Evolutionary conservation across 2,797 vertebrate species (phyloP).

Genomic region (Falco naumanni): DNA sequence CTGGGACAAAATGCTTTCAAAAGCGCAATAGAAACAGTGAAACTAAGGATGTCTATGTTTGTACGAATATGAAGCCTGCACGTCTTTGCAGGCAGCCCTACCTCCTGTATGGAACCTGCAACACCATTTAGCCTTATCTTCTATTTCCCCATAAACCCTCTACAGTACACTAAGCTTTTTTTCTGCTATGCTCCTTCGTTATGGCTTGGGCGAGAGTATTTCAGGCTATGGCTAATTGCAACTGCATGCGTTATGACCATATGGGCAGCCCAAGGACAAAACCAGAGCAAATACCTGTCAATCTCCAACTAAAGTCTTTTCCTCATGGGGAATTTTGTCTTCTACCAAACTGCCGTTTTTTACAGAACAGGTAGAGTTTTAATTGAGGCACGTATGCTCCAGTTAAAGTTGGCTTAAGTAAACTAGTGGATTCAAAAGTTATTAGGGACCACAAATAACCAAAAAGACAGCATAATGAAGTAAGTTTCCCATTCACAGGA

Average conservation of each 20-base stretch:
- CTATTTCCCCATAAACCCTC: not conserved
- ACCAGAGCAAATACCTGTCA: not conserved
- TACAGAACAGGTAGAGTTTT: not conserved
- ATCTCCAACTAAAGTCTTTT: not conserved
- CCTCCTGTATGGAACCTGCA: not conserved
- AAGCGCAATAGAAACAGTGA: not conserved
- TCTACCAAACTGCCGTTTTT: not conserved
- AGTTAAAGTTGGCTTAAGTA: not conserved
- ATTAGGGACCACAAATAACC: not conserved
- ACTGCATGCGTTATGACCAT: rapidly evolving
- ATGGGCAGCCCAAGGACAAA: not conserved
- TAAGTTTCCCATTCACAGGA: not conserved
- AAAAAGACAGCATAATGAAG: not conserved
- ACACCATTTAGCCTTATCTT: not conserved
- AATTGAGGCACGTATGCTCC: not conserved
- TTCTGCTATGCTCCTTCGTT: not conserved
- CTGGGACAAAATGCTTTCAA: not conserved
- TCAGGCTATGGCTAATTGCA: not conserved
- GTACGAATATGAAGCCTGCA: not conserved
- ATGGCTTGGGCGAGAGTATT: not conserved
- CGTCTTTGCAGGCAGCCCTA: not conserved
- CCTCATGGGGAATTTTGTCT: not conserved
- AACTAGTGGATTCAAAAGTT: not conserved
- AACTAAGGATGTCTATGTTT: not conserved
- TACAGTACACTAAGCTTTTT: not conserved